Conservation (phyloP, 2,113 vertebrate genomes). For the Paradoxurus hermaphroditus region DNA sequence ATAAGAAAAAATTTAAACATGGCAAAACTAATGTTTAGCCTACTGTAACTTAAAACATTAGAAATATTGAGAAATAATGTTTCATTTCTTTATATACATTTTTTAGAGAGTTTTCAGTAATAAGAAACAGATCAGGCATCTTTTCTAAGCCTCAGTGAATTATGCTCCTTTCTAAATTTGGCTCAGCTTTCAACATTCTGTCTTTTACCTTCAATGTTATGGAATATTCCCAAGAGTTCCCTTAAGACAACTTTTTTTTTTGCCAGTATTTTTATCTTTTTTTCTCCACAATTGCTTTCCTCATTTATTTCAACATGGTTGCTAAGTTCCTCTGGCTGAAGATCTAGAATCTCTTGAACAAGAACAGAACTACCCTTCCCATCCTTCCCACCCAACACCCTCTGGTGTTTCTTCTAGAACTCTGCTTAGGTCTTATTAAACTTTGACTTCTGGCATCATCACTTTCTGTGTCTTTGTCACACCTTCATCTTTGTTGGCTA, state of each 20-base stretch:
- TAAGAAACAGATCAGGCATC: not conserved
- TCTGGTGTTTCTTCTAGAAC: not conserved
- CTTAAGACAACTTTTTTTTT: not conserved
- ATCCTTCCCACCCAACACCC: not conserved
- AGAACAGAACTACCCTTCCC: not conserved
- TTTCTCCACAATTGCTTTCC: not conserved
- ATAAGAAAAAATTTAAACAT: not conserved
- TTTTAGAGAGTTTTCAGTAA: not conserved
- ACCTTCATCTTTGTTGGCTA: not conserved
- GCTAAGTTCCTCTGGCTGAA: too few species aligned
- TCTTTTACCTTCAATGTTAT: not conserved
- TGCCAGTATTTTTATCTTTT: not conserved
- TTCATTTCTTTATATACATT: not conserved
- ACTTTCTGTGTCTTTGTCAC: not conserved
- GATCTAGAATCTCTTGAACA: not conserved
- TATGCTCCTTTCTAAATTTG: not conserved
- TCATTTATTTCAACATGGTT: not conserved
- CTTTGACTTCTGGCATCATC: not conserved
- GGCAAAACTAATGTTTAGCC: not conserved
- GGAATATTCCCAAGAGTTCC: not conserved
- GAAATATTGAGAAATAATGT: not conserved
- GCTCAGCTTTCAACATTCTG: not conserved
- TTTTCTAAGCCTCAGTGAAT: not conserved
- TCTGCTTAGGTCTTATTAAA: not conserved
- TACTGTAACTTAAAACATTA: not conserved